Evolutionary conservation across 2,797 vertebrate species (phyloP), one percentile per base, ranked within the genome.

Genomic region (Enteromius paludinosus): DNA sequence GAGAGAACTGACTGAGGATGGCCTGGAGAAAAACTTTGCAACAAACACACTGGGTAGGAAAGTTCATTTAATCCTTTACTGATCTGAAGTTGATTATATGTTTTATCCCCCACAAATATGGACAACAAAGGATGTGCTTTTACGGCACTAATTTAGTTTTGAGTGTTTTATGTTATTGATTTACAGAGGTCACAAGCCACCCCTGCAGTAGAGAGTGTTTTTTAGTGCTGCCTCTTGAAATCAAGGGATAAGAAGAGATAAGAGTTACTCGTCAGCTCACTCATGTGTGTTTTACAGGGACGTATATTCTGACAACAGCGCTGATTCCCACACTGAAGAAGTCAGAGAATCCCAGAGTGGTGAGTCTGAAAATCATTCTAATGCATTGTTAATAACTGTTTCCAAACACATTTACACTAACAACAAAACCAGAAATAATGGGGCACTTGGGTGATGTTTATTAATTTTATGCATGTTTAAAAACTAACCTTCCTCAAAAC

Each of bases 11-110:
- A 96, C 94, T 1, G 94, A 95, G 81, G 95, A 97, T 38, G 94
- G 94, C 20, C 79, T 97, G 79, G 96, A 96, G 92, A 97, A 95
- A 88, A 97, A 96, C 91, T 97, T 97, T 89, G 94, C 96, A 66
- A 96, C 95, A 8, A 96, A 96, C 85, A 96, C 94, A 28, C 90
- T 97, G 7, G 96, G 96, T 96, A 90, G 92, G 88, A 85, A 54
- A 56, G 25, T 43, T 72, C 45, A 52, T 25, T 28, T 2, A 45
- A 52, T 5, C 17, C 25, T 9, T 65, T 47, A 11, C 23, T 14
- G 14, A 41, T 49, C 25, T 78, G 4, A 23, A 17, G 15, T n/a
- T 30, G 35, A 62, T 45, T 10, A 20, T 20, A n/a, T n/a, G 25
- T n/a, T 78, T 41, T 20, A 23, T 62, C 7, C 1, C 43, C 3